These are phyloP conservation scores for Nomada lathburiana DNA, from an alignment of 2,888 invertebrate species.

Conservation along the genomic window DNA sequence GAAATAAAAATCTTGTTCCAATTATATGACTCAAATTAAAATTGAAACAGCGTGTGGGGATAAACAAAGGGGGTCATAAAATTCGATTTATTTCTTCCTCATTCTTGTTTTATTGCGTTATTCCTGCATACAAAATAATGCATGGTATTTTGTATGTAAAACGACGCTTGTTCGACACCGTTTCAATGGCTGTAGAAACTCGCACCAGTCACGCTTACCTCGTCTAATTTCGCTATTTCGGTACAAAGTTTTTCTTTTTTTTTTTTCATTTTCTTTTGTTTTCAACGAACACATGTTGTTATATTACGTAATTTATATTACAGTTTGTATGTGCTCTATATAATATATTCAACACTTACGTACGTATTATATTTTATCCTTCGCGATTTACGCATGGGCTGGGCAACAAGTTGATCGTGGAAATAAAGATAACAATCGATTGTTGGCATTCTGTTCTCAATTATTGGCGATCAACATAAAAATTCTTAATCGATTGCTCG, in stretches of 20 bases:
- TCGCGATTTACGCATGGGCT: conserved; percentile 25
- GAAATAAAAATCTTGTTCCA: too few species aligned
- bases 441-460: background rate
- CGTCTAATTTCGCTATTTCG: conserved; percentile 43
- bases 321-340: conserved; percentile 30
- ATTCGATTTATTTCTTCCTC: background rate
- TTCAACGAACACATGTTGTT: conserved; percentile 64
- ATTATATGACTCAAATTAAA: background rate
- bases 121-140: conserved; percentile 65
- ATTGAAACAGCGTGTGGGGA: background rate
- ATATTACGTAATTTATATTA: conserved; percentile 42
- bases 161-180: conserved; percentile 42
- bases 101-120: conserved; percentile 37
- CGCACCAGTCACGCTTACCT: conserved; percentile 18
- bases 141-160: conserved; percentile 56
- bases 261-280: conserved; percentile 9
- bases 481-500: conserved; percentile 2
- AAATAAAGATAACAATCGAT: conserved; percentile 28
- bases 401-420: conserved; percentile 27
- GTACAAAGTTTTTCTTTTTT: conserved; percentile 55
- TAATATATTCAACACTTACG: conserved; percentile 47
- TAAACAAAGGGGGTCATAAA: background rate
- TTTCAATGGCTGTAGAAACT: conserved; percentile 51
- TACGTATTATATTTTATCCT: conserved; percentile 28
- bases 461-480: conserved; percentile 1